These are phyloP conservation scores for Myanophis thanlyinensis DNA, from an alignment of 2,113 vertebrate species.

Conservation along the genomic window DNA sequence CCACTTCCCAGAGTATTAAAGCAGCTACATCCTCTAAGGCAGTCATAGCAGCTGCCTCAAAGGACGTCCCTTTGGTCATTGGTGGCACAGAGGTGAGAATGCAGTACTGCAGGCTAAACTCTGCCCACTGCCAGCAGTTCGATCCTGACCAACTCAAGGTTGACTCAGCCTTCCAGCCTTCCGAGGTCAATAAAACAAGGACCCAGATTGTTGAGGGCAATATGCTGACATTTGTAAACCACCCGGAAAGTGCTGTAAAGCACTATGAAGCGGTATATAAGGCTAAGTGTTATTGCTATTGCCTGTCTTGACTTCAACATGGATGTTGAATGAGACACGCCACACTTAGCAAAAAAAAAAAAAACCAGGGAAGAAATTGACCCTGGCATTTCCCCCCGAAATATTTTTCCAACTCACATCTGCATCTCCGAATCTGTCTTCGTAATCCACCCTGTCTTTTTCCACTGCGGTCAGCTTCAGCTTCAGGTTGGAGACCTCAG, in stretches of 20 bases:
- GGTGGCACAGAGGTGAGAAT: too few species aligned
- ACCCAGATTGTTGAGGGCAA: too few species aligned
- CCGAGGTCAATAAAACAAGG: too few species aligned
- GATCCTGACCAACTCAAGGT: too few species aligned
- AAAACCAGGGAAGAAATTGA: neutral
- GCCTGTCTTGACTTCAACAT: neutral
- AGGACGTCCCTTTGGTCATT: neutral
- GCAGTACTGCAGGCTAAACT: too few species aligned
- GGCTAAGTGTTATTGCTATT: too few species aligned
- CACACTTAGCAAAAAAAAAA: neutral
- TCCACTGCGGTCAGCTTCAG: conserved; percentile 86
- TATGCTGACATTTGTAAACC: too few species aligned
- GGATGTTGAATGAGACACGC: neutral
- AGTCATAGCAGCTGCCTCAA: neutral
- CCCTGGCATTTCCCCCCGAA: neutral
- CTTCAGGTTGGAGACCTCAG: conserved; percentile 93
- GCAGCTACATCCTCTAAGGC: neutral
- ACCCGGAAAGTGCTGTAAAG: too few species aligned
- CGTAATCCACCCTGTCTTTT: conserved; percentile 85
- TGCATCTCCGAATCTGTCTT: conserved; percentile 86
- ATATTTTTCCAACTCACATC: conserved; percentile 73
- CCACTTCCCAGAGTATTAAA: neutral
- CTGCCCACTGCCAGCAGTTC: too few species aligned
- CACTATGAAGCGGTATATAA: too few species aligned
- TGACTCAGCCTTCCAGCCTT: too few species aligned